phyloP scores from a whole-genome alignment of 2,113 vertebrate genomes.

The Tachuris rubrigastra region DNA sequence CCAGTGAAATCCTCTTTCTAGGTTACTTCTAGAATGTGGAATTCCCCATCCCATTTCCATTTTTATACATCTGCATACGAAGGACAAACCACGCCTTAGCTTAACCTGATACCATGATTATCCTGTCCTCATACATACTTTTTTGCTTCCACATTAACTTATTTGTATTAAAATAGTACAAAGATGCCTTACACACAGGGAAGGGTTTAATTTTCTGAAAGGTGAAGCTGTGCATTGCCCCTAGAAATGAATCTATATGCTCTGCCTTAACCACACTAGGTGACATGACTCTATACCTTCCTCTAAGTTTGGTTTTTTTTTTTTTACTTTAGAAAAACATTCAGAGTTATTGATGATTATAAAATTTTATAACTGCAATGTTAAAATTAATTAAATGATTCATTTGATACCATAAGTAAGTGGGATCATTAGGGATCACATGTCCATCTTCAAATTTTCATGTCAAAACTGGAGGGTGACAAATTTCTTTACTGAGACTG shows the following conservation, averaged over 20 bases:
- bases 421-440: neutral
- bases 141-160: neutral
- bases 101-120: neutral
- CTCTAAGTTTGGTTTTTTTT: neutral
- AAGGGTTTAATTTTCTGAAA: neutral
- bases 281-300: neutral
- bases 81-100: neutral
- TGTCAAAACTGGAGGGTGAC: neutral
- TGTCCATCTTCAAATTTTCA: neutral
- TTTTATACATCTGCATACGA: neutral
- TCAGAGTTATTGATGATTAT: neutral
- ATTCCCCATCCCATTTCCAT: neutral
- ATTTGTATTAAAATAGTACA: neutral
- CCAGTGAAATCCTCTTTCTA: neutral
- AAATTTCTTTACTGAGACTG: neutral
- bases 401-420: neutral
- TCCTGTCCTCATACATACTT: too few species aligned
- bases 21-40: neutral
- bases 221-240: neutral
- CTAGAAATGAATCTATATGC: neutral
- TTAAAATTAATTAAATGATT: neutral
- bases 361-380: neutral
- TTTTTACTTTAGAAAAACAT: neutral
- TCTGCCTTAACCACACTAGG: neutral
- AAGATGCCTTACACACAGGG: neutral